Percentiles rank a stretch among this genome's conserved stretches.
Evolutionary conservation across 2,113 vertebrate genomes (phyloP).

Genomic region (Phylloscopus whistleri): DNA sequence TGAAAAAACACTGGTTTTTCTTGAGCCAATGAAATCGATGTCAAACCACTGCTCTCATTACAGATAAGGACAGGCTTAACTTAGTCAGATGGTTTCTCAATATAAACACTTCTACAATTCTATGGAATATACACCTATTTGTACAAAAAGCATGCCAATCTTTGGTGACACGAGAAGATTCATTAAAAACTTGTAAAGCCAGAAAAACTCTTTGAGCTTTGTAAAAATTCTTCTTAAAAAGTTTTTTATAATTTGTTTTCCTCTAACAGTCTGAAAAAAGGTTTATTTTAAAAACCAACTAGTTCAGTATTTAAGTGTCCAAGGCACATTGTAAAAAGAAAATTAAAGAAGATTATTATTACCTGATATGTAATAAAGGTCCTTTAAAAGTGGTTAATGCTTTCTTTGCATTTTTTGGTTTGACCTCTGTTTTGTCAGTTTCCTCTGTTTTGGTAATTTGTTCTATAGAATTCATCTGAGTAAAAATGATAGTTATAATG

Average conservation of each 20-base stretch:
- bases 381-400: slow-evolving; percentile 90
- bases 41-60: not conserved
- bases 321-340: not conserved
- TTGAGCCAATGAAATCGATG: not conserved
- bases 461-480: slow-evolving; percentile 83
- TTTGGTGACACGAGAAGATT: not conserved
- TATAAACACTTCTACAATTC: not conserved
- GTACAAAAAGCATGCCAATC: not conserved
- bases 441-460: slow-evolving; percentile 83
- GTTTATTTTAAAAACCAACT: not conserved
- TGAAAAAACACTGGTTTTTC: not conserved
- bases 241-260: not conserved
- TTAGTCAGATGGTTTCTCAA: not conserved
- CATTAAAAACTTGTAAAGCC: not conserved
- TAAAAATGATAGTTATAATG: slow-evolving; percentile 60
- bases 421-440: slow-evolving; percentile 81
- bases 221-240: not conserved
- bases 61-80: not conserved
- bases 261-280: not conserved
- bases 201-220: not conserved
- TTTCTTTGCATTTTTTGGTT: slow-evolving; percentile 84
- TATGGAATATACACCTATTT: not conserved
- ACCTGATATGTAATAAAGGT: slow-evolving; percentile 91
- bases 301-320: not conserved
- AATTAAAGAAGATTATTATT: slow-evolving; percentile 7